These are phyloP conservation scores for Merops nubicus DNA, from an alignment of 2,113 vertebrate species.

Conservation along the genomic window DNA sequence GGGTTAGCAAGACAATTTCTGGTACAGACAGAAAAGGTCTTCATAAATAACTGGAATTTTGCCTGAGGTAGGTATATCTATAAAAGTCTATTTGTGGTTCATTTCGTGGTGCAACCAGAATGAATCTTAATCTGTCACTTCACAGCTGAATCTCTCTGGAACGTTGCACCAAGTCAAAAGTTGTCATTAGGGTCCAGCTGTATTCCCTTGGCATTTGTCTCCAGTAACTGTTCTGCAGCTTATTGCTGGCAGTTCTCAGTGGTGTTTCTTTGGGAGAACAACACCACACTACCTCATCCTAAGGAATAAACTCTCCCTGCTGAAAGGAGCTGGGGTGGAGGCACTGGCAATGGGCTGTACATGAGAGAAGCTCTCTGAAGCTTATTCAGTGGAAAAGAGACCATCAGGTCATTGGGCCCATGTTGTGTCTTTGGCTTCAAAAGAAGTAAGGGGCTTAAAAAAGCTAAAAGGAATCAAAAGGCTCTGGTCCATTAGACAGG, in stretches of 20 bases:
- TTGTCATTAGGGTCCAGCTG: neutral
- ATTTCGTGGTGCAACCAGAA: neutral
- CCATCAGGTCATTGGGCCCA: neutral
- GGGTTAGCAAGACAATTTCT: neutral
- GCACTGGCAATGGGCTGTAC: neutral
- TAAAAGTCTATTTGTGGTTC: neutral
- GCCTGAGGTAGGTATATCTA: neutral
- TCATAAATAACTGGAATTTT: neutral
- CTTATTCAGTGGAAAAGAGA: neutral
- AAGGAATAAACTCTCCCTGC: constrained; percentile 27
- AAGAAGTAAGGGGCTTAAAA: neutral
- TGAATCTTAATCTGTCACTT: neutral
- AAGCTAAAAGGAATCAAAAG: neutral
- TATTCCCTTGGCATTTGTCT: constrained; percentile 30
- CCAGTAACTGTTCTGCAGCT: neutral
- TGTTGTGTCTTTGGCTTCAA: constrained; percentile 17
- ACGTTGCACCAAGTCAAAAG: neutral
- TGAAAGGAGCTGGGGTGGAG: constrained; percentile 16
- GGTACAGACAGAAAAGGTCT: neutral
- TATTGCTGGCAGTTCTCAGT: neutral
- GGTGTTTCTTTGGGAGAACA: constrained; percentile 44
- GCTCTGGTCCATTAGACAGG: neutral
- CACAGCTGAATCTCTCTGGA: neutral
- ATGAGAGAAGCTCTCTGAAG: neutral
- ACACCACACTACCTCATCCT: neutral